Base-by-base conservation (phyloP, 53 echinoderm and acorn worm species). In the Echinarachnius parma region DNA sequence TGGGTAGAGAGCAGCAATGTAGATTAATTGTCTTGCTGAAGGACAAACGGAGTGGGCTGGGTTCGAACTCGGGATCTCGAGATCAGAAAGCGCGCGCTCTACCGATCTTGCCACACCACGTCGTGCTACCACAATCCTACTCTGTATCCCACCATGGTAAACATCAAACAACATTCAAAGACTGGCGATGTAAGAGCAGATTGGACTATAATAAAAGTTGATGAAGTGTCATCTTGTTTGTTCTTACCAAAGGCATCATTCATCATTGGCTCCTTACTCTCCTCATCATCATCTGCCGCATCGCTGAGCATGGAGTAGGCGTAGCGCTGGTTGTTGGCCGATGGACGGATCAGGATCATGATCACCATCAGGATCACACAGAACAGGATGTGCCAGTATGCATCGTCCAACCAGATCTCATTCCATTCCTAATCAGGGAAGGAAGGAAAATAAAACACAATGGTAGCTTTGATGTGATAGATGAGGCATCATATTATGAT, bases 381-480 rank as follows among this genome's bases (percentile, higher is more conserved):
- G 81, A 90, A 90, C 29, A 93, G 62, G 46, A 94, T 78, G 44
- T 93, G 94, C 94, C 94, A 94, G 77, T 90, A 94, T 1, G 94
- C 94, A 55, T 94, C 94, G 32, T 94, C 94, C 53, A 94, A 37
- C 94, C 94, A 94, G 35, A 94, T 48, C 77, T 94, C 94, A 53
- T 82, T 76, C 90, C 90, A 90, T 44, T 84, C 83, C 94, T 94
- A 60, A 0, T 16, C 3, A n/a, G n/a, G n/a, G n/a, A n/a, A n/a
- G n/a, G n/a, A n/a, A n/a, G n/a, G n/a, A n/a, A n/a, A n/a, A n/a
- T n/a, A n/a, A n/a, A n/a, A n/a, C n/a, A n/a, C n/a, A n/a, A n/a
- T n/a, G n/a, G n/a, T n/a, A n/a, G n/a, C n/a, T n/a, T n/a, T n/a
- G n/a, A n/a, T n/a, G n/a, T n/a, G n/a, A n/a, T n/a, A n/a, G n/a